Evolutionary conservation across 2,888 invertebrate species (phyloP), one percentile per base, ranked within the genome.

Genomic region (Eupithecia subfuscata): DNA sequence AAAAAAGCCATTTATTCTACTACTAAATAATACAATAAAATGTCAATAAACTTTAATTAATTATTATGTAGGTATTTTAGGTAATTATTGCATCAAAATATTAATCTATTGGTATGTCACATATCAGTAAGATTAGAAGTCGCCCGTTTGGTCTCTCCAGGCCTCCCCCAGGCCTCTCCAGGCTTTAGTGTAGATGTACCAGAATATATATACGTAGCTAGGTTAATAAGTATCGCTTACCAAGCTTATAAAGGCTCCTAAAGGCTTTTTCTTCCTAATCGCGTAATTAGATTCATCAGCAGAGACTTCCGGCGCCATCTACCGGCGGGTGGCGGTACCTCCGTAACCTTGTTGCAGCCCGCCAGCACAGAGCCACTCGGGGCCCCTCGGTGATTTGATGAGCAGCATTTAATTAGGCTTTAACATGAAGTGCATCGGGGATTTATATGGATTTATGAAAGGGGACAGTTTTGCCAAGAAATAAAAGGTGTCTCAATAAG

Each of bases 291-390:
- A 25, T 60, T 60, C 12, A 25, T 14, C 25, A 11, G n/a, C 22
- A 6, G 25, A 60, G 64, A 12, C 64, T 64, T 25, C 64, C 64
- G 64, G 9, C 34, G 64, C 30, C 64, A 64, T 64, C 64, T 64
- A 34, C 8, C 64, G 64, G 64, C 34, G 34, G 64, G 34, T 34
- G 18, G 34, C 30, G 64, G 30, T 64, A 34, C 6, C 8, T 64
- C 30, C 64, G 34, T 64, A 64, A 64, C 64, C 64, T 34, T 16
- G 34, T 30, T 64, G 34, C 30, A 63, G 16, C 34, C 30, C 30
- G 16, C 34, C 30, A 34, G 34, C 30, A 16, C 8, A 1, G 8
- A 34, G 14, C 30, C 16, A 11, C 9, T 56, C 56, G 11, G 16
- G 22, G 11, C n/a, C 56, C n/a, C 56, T 48, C 18, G n/a, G 11